Conservation (phyloP, 2,888 invertebrate genomes). For the Elegia similella region DNA sequence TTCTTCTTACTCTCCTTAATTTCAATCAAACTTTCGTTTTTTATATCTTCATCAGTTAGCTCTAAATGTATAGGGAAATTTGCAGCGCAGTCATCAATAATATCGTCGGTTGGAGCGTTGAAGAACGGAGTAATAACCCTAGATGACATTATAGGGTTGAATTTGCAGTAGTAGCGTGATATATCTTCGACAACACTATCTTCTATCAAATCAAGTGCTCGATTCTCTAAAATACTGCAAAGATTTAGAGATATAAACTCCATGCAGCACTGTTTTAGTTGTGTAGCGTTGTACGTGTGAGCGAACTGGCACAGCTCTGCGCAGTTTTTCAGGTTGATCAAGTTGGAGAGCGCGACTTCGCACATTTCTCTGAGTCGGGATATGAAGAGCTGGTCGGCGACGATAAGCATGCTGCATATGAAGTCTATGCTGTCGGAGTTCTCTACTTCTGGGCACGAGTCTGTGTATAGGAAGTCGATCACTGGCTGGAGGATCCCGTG, state of each 20-base stretch:
- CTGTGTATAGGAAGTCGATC: slow-evolving; percentile 89
- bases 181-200: slow-evolving; percentile 83
- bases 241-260: slow-evolving; percentile 90
- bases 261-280: slow-evolving; percentile 87
- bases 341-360: slow-evolving; percentile 83
- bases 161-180: slow-evolving; percentile 84
- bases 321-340: slow-evolving; percentile 88
- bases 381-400: slow-evolving; percentile 91
- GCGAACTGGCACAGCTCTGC: slow-evolving; percentile 89
- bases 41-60: slow-evolving; percentile 74
- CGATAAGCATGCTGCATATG: slow-evolving; percentile 87
- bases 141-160: slow-evolving; percentile 82
- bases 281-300: slow-evolving; percentile 87
- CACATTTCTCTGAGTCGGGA: slow-evolving; percentile 86
- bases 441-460: slow-evolving; percentile 81
- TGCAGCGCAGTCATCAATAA: slow-evolving; percentile 63
- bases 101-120: slow-evolving; percentile 83
- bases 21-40: slow-evolving; percentile 62
- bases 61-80: slow-evolving; percentile 70
- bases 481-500: slow-evolving; percentile 84
- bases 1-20: slow-evolving; percentile 62
- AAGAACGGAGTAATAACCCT: slow-evolving; percentile 86
- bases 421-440: slow-evolving; percentile 85
- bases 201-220: slow-evolving; percentile 84
- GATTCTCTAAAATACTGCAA: slow-evolving; percentile 85